Evolutionary conservation across 2,888 invertebrate genomes (phyloP), one percentile per base, ranked within the genome.

Genomic region (Nipponacmea schrenckii): DNA sequence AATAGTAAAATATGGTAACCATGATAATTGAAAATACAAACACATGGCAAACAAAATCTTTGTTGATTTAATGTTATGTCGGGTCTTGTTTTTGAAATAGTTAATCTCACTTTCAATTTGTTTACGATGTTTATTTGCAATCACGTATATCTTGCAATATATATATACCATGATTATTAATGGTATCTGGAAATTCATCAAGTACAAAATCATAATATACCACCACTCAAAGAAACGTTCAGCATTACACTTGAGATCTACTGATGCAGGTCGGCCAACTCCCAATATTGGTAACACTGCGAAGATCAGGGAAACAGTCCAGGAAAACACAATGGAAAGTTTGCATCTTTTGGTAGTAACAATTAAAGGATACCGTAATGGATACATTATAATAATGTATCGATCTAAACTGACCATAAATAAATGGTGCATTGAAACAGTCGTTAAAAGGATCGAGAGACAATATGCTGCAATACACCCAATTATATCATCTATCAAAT

Each of bases 361-460:
- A 10, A 68, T 62, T 27, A 15, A n/a, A 39, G 26, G 20, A 15
- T 68, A 68, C n/a, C 56, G 24, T 24, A 56, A 26, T 50, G 68
- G 68, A 2, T 27, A n/a, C 0, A n/a, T 68, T 17, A 68, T 56
- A 15, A 50, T 62, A 4, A 68, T 15, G 20, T 56, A 68, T 12
- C 62, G 24, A 44, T 68, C 68, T 1, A 68, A 17, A 20, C 68
- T 68, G n/a, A 62, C 68, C 17, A 68, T 24, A 39, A 62, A 56
- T 31, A 68, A 56, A 17, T 68, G 68, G 17, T 68, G 68, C 68
- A 68, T 68, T 2, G 68, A 68, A 5, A 68, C 68, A 31, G 26
- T 20, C 14, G 56, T 56, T 15, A 68, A 24, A 24, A 62, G 39
- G 39, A 68, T 62, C 12, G 62, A 24, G 3, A 39, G 24, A 39